These are phyloP conservation scores for Syncerus caffer DNA, from an alignment of 2,797 vertebrate species.

Conservation along the genomic window DNA sequence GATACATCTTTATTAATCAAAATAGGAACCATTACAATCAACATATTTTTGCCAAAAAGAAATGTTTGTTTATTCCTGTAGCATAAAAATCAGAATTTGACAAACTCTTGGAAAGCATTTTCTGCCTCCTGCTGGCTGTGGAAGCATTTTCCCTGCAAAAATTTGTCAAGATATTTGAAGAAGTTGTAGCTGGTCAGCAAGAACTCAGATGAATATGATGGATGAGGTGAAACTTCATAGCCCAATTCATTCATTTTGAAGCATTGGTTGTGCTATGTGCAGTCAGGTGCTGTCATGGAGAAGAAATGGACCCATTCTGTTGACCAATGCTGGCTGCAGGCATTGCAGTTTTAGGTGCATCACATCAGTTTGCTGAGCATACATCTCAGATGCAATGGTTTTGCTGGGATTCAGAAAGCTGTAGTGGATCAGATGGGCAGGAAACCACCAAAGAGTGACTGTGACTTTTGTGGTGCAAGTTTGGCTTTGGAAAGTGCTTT, in stretches of 20 bases:
- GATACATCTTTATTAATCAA: neutral
- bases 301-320: neutral
- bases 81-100: neutral
- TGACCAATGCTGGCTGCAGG: neutral
- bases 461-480: neutral
- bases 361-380: neutral
- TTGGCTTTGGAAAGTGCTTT: neutral
- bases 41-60: neutral
- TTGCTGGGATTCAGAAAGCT: neutral
- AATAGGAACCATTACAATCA: neutral
- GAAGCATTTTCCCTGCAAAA: neutral
- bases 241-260: neutral
- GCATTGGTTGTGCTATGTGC: fast-evolving
- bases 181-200: neutral
- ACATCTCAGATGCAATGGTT: neutral
- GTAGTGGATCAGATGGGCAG: neutral
- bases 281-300: neutral
- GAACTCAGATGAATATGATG: neutral
- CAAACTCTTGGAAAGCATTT: neutral
- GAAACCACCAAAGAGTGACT: neutral
- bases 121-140: neutral
- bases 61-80: neutral
- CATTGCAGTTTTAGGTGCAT: neutral
- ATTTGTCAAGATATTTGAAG: neutral
- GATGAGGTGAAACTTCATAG: neutral